These are phyloP conservation scores for Buteo buteo DNA, from an alignment of 2,113 vertebrate species.

Conservation along the genomic window DNA sequence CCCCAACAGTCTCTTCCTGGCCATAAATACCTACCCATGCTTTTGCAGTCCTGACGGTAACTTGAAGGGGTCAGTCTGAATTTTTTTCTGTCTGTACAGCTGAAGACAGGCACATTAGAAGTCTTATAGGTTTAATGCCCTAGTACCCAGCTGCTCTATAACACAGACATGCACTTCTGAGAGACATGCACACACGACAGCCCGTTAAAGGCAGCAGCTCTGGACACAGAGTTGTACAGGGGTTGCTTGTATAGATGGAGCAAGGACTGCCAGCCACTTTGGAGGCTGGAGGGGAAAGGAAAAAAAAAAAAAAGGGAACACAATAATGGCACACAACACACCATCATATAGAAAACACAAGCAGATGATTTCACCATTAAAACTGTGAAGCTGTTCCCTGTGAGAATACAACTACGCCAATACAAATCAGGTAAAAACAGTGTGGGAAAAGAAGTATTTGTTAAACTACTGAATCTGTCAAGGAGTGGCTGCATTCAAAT, in stretches of 20 bases:
- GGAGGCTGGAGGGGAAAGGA: background rate
- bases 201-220: background rate
- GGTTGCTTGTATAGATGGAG: background rate
- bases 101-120: background rate
- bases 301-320: background rate
- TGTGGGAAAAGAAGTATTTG: background rate
- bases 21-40: background rate
- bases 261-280: background rate
- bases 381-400: background rate
- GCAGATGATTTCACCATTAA: background rate
- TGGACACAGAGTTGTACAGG: background rate
- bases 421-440: background rate
- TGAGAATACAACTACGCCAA: background rate
- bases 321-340: background rate
- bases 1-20: background rate
- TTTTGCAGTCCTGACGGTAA: background rate
- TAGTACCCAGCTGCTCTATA: background rate
- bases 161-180: background rate
- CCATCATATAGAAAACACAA: background rate
- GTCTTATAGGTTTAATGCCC: background rate
- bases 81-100: background rate
- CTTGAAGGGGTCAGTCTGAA: background rate
- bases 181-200: background rate
- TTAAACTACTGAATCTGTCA: background rate
- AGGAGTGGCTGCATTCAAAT: background rate